A percentile compares a stretch with the other conserved stretches of the same genome.
These are phyloP conservation scores for Dinocampus coccinellae DNA, from an alignment of 2,888 invertebrate genomes.

Conservation along the genomic window DNA sequence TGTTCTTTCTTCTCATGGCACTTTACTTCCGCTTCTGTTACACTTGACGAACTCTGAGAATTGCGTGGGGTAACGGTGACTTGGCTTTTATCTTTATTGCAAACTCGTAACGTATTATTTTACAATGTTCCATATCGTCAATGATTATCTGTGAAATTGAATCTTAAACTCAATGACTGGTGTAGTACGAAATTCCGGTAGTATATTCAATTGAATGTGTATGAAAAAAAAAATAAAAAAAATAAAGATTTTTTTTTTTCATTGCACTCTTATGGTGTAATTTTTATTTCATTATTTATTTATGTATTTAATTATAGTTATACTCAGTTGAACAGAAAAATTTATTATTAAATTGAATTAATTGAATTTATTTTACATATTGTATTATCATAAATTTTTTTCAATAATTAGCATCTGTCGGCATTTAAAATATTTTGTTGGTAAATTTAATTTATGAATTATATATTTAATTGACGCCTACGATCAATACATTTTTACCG, in stretches of 20 bases:
- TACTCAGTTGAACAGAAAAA: not conserved
- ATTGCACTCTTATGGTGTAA: not conserved
- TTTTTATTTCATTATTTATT: not conserved
- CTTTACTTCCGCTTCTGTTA: constrained; percentile 29
- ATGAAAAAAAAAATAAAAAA: not conserved
- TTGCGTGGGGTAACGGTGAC: constrained; percentile 29
- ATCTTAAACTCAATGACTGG: not conserved
- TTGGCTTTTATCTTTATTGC: constrained; percentile 30
- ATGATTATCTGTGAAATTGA: constrained; percentile 25
- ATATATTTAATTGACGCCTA: constrained; percentile 64
- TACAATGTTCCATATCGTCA: constrained; percentile 16
- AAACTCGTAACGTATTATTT: constrained; percentile 16
- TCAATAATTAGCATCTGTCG: constrained; percentile 56
- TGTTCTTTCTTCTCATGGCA: not conserved
- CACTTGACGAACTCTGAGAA: constrained; percentile 32
- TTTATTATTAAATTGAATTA: not conserved
- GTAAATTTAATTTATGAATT: constrained; percentile 66
- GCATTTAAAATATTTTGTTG: constrained; percentile 61
- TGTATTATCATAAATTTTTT: constrained; percentile 27
- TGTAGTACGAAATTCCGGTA: constrained; percentile 4
- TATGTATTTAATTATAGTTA: not conserved
- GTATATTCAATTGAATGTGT: not conserved
- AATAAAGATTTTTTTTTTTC: not conserved
- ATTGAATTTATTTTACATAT: not conserved
- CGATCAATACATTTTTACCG: constrained; percentile 53